phyloP scores from a whole-genome alignment of 2,797 vertebrate species.

The Cuculus canorus region DNA sequence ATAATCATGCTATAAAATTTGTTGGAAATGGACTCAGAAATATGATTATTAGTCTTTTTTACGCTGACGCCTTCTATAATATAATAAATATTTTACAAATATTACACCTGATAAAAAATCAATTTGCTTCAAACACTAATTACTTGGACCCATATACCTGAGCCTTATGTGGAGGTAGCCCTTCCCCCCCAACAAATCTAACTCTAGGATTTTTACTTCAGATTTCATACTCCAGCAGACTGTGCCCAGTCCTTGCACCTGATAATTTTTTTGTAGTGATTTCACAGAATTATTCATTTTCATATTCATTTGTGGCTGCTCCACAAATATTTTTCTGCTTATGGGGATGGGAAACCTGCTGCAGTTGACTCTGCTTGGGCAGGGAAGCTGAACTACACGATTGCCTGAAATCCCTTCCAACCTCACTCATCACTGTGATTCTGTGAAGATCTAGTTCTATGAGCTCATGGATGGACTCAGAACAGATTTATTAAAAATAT shows the following conservation, averaged over 20 bases:
- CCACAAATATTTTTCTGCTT: background rate
- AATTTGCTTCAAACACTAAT: background rate
- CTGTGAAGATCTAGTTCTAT: background rate
- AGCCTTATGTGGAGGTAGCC: background rate
- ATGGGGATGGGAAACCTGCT: background rate
- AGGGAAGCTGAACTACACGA: background rate
- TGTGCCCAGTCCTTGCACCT: background rate
- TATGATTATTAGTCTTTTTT: background rate
- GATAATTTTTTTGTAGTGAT: background rate
- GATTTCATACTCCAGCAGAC: background rate
- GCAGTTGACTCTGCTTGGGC: background rate
- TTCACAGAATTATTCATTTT: background rate
- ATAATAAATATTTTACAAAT: background rate
- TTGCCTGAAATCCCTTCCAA: background rate
- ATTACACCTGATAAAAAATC: background rate
- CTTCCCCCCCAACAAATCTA: background rate
- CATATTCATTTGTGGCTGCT: rapidly evolving
- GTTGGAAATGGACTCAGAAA: background rate
- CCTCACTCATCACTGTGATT: background rate
- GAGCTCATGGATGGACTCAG: background rate
- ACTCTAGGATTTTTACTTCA: background rate
- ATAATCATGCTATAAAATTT: background rate
- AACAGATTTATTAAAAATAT: background rate
- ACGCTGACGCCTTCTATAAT: background rate
- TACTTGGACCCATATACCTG: background rate